Evolutionary conservation across 2,797 vertebrate genomes (phyloP).

Genomic region (Thalassophryne amazonica): DNA sequence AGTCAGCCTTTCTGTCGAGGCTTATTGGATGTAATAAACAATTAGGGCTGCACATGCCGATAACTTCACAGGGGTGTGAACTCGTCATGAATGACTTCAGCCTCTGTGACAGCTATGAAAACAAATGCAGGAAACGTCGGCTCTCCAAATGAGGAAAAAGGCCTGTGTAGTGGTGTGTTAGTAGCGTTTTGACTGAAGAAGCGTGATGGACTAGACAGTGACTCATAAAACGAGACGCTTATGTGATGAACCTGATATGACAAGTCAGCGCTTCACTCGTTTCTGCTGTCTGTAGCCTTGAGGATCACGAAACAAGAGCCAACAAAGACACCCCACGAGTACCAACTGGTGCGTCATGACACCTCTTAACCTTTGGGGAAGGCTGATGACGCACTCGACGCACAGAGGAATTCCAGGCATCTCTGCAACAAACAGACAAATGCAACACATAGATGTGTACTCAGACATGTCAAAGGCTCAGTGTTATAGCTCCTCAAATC

Average conservation of each 20-base stretch:
- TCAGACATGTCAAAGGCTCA: not conserved
- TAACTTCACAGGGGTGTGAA: conserved; percentile 46
- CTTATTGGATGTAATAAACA: conserved; percentile 11
- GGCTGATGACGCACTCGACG: conserved; percentile 49
- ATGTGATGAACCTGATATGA: conserved; percentile 37
- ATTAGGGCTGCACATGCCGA: conserved; percentile 26
- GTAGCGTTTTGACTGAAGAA: conserved; percentile 3
- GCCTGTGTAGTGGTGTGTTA: conserved; percentile 5
- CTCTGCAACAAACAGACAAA: conserved; percentile 23
- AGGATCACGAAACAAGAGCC: conserved; percentile 13
- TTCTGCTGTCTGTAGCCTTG: conserved; percentile 20
- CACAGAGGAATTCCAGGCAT: conserved; percentile 68
- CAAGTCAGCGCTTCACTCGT: conserved; percentile 37
- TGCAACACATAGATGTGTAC: conserved; percentile 10
- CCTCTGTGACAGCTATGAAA: conserved; percentile 49
- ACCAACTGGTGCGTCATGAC: conserved; percentile 38
- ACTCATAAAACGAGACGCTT: conserved; percentile 44
- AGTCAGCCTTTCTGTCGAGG: not conserved
- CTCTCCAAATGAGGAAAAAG: conserved; percentile 37
- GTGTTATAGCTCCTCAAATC: not conserved
- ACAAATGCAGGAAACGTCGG: conserved; percentile 60
- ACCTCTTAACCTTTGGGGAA: conserved; percentile 37
- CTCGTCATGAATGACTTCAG: conserved; percentile 41
- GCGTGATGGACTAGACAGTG: conserved; percentile 52
- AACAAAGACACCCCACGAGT: conserved; percentile 24